Percentiles rank a stretch among this genome's conserved stretches.
phyloP scores from a whole-genome alignment of 1,140 invertebrate genomes.

The Cherax quadricarinatus region DNA sequence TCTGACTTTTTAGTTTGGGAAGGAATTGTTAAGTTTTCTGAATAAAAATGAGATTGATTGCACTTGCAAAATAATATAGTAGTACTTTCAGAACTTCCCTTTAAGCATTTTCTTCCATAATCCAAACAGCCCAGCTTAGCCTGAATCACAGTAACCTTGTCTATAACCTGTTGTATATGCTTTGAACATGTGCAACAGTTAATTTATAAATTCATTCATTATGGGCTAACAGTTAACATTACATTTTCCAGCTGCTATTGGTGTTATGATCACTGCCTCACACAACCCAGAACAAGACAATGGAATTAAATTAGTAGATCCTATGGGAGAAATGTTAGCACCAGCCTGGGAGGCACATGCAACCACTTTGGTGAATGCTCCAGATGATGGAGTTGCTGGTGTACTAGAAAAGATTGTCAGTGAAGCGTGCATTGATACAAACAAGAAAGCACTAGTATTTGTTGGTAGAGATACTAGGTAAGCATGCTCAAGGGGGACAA shows the following conservation, averaged over 20 bases:
- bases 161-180: too few relatives aligned
- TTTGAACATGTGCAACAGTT: too few relatives aligned
- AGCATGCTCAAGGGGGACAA: background rate
- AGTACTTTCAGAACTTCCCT: too few relatives aligned
- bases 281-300: conserved; percentile 98
- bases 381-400: conserved; percentile 78
- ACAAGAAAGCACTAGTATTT: conserved; percentile 81
- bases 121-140: too few relatives aligned
- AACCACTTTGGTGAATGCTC: conserved; percentile 78
- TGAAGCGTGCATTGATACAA: conserved; percentile 83
- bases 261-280: conserved; percentile 99
- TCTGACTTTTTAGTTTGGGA: too few relatives aligned
- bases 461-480: conserved; percentile 88
- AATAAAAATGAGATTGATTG: too few relatives aligned
- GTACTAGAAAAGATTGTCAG: conserved; percentile 79
- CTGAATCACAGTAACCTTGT: too few relatives aligned
- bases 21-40: too few relatives aligned
- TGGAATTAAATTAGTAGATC: conserved; percentile 97
- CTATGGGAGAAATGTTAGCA: conserved; percentile 96
- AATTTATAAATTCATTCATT: too few relatives aligned
- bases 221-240: too few relatives aligned
- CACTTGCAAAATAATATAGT: too few relatives aligned
- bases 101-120: too few relatives aligned
- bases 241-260: conserved; percentile 82
- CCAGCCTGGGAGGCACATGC: conserved; percentile 92